Evolutionary conservation across 2,888 invertebrate species (phyloP), one percentile per base, ranked within the genome.

Genomic region (Acrocyrtus sp.): DNA sequence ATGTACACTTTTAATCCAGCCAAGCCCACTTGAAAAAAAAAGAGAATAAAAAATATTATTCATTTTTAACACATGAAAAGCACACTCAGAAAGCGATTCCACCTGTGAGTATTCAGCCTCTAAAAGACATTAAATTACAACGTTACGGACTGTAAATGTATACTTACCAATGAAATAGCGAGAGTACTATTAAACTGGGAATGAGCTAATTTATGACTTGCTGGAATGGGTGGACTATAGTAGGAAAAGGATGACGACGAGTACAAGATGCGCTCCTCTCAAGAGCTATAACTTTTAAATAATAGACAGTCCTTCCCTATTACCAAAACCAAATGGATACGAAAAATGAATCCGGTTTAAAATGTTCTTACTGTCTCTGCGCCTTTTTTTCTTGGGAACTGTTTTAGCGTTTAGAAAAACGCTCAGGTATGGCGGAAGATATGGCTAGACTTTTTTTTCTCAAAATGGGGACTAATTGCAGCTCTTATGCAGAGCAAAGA

Each of bases 191-290:
- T 62, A 51, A 51, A 51, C 62, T 43, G 29, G 54, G 45, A 45
- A 53, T n/a, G 63, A 54, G 48, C 29, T 63, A 53, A 53, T 63
- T 63, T 53, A 63, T 29, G 54, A 29, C n/a, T 53, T 21, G 2
- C 53, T 63, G 63, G 63, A 63, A 63, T 43, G 22, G 48, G 29
- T 22, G 26, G 48, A 48, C n/a, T n/a, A n/a, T n/a, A n/a, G n/a
- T n/a, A n/a, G n/a, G n/a, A n/a, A n/a, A n/a, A n/a, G n/a, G n/a
- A n/a, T n/a, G n/a, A n/a, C n/a, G n/a, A n/a, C n/a, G n/a, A n/a
- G n/a, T n/a, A n/a, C n/a, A n/a, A n/a, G n/a, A n/a, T n/a, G n/a
- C n/a, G n/a, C n/a, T n/a, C n/a, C n/a, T n/a, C n/a, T n/a, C n/a
- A n/a, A n/a, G n/a, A n/a, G n/a, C n/a, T n/a, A n/a, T n/a, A n/a